Evolutionary conservation across 2,888 invertebrate genomes (phyloP), one percentile per base, ranked within the genome.

Genomic region (Anarsia innoxiella): DNA sequence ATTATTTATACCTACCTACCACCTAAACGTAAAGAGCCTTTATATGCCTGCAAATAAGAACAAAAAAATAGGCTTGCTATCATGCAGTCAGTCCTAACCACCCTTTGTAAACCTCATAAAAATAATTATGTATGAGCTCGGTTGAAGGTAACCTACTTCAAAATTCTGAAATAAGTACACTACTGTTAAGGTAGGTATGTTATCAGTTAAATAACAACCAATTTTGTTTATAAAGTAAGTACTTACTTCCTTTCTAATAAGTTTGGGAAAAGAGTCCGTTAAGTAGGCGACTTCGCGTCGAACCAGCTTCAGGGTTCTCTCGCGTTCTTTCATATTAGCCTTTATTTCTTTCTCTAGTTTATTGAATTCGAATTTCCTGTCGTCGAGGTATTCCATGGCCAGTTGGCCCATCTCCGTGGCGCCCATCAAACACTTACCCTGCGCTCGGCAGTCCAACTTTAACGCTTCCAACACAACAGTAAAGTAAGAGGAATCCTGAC

Each of bases 371-470:
- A 80, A 84, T 43, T 87, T 87, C 35, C 89, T 74, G 46, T 90
- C 89, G 36, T 90, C 89, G 14, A 90, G 68, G 57, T 90, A 89
- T 56, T 91, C 90, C 49, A 88, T 86, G 1, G 89, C 90, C 1
- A 90, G 66, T 53, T 91, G 90, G 0, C 91, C 90, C 76, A 91
- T 86, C 52, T 88, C 84, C 0, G 89, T 90, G 1, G 89, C 88
- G 12, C 86, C 87, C 62, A 89, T 82, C 49, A 91, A 77, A 42
- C 90, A 87, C 51, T 86, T 86, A 28, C 88, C 87, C 65, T 91
- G 91, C 6, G 80, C 79, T 26, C 82, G 66, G 41, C 87, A 87
- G 56, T 91, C 90, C 14, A 82, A 55, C 49, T 86, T 84, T 31
- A 91, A 62, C 0, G 87, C 86, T 23, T 84, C 82, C 36, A 91